Conservation (phyloP, 2,888 invertebrate genomes). For the Leptodirus hochenwartii region DNA sequence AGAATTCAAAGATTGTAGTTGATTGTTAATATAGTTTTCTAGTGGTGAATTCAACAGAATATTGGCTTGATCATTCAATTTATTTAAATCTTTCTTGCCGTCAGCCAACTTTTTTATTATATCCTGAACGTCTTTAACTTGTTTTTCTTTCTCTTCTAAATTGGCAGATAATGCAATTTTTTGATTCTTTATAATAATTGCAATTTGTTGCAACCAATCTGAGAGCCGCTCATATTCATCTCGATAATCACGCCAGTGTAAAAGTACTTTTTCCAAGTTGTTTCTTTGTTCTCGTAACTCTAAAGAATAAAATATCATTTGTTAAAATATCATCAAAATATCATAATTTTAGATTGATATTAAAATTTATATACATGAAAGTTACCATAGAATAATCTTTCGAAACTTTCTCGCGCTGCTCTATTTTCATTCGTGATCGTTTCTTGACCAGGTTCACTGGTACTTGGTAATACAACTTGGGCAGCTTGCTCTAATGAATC, state of each 20-base stretch:
- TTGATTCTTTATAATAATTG: slow-evolving; percentile 77
- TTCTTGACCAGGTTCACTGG: slow-evolving; percentile 61
- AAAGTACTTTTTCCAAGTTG: slow-evolving; percentile 61
- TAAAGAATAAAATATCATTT: slow-evolving; percentile 11
- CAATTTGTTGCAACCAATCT: slow-evolving; percentile 85
- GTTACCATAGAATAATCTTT: slow-evolving; percentile 55
- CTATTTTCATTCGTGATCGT: slow-evolving; percentile 72
- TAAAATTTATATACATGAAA: slow-evolving; percentile 1
- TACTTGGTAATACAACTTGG: slow-evolving; percentile 69
- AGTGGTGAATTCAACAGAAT: slow-evolving; percentile 64
- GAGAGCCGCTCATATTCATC: slow-evolving; percentile 82
- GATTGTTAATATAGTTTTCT: slow-evolving; percentile 75
- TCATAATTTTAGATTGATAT: slow-evolving; percentile 3
- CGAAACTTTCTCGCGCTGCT: slow-evolving; percentile 68
- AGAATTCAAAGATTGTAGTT: slow-evolving; percentile 68
- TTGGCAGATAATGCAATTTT: slow-evolving; percentile 67
- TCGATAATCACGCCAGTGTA: slow-evolving; percentile 79
- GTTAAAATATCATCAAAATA: slow-evolving; percentile 2
- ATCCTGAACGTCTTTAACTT: slow-evolving; percentile 64
- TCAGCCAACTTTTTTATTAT: slow-evolving; percentile 55
- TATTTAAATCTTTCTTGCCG: slow-evolving; percentile 67
- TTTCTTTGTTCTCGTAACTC: slow-evolving; percentile 74
- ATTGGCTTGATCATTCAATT: slow-evolving; percentile 62
- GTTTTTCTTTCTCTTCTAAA: slow-evolving; percentile 65
- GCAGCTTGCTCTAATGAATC: slow-evolving; percentile 79